These are phyloP conservation scores for Hyles euphorbiae DNA, from an alignment of 1,140 invertebrate genomes.

Conservation along the genomic window DNA sequence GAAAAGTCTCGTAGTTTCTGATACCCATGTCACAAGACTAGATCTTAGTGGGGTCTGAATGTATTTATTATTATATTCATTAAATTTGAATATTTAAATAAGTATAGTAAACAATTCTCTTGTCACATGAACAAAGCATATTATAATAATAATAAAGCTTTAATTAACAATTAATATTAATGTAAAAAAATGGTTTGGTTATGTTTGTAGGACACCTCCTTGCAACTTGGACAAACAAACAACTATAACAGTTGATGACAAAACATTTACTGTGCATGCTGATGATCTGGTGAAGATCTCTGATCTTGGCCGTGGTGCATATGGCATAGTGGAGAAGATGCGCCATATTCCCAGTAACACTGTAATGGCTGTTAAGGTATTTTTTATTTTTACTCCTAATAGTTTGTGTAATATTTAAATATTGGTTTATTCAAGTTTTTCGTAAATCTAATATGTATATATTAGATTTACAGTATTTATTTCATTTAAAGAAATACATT, in stretches of 20 bases:
- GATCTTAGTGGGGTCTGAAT: too few species aligned
- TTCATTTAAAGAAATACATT: too few species aligned
- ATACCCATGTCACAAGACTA: too few species aligned
- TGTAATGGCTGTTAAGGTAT: constrained; percentile 96
- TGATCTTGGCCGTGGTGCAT: constrained; percentile 95
- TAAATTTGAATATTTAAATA: too few species aligned
- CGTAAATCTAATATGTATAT: too few species aligned
- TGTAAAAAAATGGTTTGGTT: not conserved
- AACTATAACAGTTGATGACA: constrained; percentile 90
- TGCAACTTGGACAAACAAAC: constrained; percentile 90
- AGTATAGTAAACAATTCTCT: too few species aligned
- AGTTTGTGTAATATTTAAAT: too few species aligned
- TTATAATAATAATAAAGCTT: not conserved
- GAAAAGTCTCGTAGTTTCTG: too few species aligned
- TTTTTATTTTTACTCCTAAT: too few species aligned
- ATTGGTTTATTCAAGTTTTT: too few species aligned
- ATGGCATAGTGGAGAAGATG: constrained; percentile 98
- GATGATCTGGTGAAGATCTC: constrained; percentile 91
- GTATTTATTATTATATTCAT: too few species aligned
- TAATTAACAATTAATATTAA: not conserved
- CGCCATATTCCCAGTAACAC: constrained; percentile 90
- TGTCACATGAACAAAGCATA: not conserved
- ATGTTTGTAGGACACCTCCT: constrained; percentile 80
- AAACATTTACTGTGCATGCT: constrained; percentile 93
- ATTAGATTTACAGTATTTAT: too few species aligned